phyloP scores from a whole-genome alignment of 1,140 invertebrate species.

The Drosophila bocqueti region DNA sequence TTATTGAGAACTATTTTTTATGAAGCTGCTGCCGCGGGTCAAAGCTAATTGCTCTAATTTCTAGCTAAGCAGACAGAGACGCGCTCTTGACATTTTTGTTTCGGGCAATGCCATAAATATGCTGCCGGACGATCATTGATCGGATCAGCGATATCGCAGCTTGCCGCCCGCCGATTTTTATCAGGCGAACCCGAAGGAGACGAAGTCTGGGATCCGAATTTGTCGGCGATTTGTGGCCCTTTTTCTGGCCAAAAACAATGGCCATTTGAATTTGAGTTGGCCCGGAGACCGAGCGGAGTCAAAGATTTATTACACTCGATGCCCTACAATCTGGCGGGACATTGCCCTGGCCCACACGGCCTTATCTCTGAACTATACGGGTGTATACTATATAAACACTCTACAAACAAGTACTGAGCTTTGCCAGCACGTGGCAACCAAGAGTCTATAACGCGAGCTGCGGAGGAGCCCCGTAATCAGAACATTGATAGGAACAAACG shows the following conservation, averaged over 20 bases:
- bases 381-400: background rate
- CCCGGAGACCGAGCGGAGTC: conserved; percentile 33
- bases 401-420: background rate
- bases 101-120: conserved; percentile 64
- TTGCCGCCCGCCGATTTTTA: conserved; percentile 72
- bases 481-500: conserved; percentile 25
- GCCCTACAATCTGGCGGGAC: conserved; percentile 50
- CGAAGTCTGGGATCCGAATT: conserved; percentile 55
- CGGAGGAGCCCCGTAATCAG: conserved; percentile 10
- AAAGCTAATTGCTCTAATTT: conserved; percentile 79
- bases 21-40: conserved; percentile 36
- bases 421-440: conserved; percentile 19
- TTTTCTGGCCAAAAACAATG: conserved; percentile 65
- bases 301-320: conserved; percentile 68
- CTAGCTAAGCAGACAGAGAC: conserved; percentile 58
- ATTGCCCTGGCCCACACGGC: conserved; percentile 13
- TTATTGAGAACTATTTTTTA: conserved; percentile 62
- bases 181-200: conserved; percentile 30
- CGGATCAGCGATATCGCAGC: conserved; percentile 59
- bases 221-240: conserved; percentile 64
- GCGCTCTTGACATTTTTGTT: conserved; percentile 23
- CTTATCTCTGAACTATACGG: conserved; percentile 26
- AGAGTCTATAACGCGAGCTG: background rate
- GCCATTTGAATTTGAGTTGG: conserved; percentile 72
- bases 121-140: conserved; percentile 38